phyloP scores from a whole-genome alignment of 2,888 invertebrate genomes.

The Acrocyrtus sp. region DNA sequence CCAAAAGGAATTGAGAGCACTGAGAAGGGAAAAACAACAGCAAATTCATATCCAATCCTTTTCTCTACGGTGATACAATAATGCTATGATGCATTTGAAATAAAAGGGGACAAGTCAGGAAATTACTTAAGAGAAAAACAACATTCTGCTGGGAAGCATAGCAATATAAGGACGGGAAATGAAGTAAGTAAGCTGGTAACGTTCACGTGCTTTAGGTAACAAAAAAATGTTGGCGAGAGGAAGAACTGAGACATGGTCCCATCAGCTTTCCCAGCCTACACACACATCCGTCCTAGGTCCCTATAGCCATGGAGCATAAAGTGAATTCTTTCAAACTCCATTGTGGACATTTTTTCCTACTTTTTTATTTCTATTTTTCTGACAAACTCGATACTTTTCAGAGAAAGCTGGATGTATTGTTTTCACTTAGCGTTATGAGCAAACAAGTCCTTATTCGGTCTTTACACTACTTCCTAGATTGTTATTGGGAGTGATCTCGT shows the following conservation, averaged over 20 bases:
- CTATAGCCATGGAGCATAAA: constrained; percentile 22
- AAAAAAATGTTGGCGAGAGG: neutral
- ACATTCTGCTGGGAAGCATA: constrained; percentile 47
- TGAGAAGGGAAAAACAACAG: neutral
- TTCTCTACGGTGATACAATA: neutral
- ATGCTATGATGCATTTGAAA: constrained; percentile 36
- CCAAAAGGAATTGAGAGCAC: neutral
- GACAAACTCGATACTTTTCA: constrained; percentile 35
- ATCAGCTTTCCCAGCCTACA: constrained; percentile 30
- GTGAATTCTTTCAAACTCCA: constrained; percentile 34
- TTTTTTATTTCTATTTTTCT: constrained; percentile 24
- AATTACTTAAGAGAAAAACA: constrained; percentile 54
- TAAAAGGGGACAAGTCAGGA: constrained; percentile 51
- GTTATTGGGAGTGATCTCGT: constrained; percentile 41
- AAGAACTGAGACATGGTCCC: constrained; percentile 41
- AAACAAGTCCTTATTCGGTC: constrained; percentile 55
- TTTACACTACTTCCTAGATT: constrained; percentile 52
- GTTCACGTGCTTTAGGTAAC: constrained; percentile 29
- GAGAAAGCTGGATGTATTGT: constrained; percentile 49
- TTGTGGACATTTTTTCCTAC: constrained; percentile 31
- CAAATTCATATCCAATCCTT: neutral
- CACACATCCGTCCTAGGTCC: too few relatives aligned
- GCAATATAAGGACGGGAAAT: constrained; percentile 11
- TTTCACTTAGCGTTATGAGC: constrained; percentile 53
- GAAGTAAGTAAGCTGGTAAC: neutral